Conservation (phyloP, 53 echinoderm and acorn worm genomes). For the Antedon mediterranea region DNA sequence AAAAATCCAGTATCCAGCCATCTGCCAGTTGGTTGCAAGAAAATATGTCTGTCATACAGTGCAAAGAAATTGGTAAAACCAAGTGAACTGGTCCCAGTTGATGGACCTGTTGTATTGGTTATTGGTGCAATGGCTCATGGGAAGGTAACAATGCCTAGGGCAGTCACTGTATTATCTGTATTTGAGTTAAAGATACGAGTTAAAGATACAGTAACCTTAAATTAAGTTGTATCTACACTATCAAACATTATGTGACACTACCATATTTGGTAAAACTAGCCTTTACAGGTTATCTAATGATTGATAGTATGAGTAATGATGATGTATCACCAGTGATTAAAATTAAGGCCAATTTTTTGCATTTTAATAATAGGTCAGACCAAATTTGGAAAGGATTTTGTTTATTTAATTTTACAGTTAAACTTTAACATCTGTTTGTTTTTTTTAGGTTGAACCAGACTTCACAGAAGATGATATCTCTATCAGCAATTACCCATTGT, state of each 20-base stretch:
- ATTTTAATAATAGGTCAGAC: background rate
- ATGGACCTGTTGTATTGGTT: constrained; percentile 51
- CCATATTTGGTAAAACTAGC: too few relatives aligned
- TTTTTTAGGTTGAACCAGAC: constrained; percentile 51
- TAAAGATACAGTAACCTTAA: too few relatives aligned
- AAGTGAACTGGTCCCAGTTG: constrained; percentile 38
- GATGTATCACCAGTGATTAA: too few relatives aligned
- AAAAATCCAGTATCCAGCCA: constrained; percentile 86
- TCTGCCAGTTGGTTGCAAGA: constrained; percentile 68
- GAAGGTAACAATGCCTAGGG: constrained; percentile 61
- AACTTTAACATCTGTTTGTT: too few relatives aligned
- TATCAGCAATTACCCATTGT: constrained; percentile 86
- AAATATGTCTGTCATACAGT: constrained; percentile 49
- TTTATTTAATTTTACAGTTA: background rate
- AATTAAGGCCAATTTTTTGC: too few relatives aligned
- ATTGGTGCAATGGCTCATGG: constrained; percentile 99
- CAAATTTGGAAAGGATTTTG: too few relatives aligned
- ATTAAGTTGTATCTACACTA: too few relatives aligned
- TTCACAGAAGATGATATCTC: constrained; percentile 82
- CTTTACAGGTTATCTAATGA: too few relatives aligned
- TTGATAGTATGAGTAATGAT: too few relatives aligned
- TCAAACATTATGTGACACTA: too few relatives aligned
- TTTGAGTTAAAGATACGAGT: too few relatives aligned
- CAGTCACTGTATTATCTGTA: too few relatives aligned
- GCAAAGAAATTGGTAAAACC: constrained; percentile 68